Percentiles rank a stretch among this genome's conserved stretches.
phyloP scores from a whole-genome alignment of 2,888 invertebrate species.

The Portevinia maculata region DNA sequence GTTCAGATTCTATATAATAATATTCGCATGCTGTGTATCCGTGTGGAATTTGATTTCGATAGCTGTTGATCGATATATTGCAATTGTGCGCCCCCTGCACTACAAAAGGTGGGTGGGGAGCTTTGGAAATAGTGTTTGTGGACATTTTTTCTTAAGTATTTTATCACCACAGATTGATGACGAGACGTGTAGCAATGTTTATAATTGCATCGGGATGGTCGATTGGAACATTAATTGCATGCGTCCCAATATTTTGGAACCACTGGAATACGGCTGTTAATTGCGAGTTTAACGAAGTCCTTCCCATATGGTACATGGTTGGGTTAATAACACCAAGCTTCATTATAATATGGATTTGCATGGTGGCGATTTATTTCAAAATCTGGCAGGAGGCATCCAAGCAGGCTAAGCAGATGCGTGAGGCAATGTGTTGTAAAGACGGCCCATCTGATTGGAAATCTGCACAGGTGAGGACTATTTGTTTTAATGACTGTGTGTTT shows the following conservation, averaged over 20 bases:
- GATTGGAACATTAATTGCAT: slow-evolving; percentile 86
- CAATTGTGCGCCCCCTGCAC: slow-evolving; percentile 90
- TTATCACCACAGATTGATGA: slow-evolving; percentile 84
- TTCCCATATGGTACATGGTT: slow-evolving; percentile 83
- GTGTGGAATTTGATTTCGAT: slow-evolving; percentile 91
- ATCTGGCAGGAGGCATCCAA: slow-evolving; percentile 91
- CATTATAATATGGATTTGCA: slow-evolving; percentile 88
- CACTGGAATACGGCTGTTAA: slow-evolving; percentile 86
- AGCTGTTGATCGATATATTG: slow-evolving; percentile 91
- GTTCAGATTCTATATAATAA: slow-evolving; percentile 88
- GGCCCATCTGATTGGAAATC: slow-evolving; percentile 89
- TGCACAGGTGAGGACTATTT: slow-evolving; percentile 85
- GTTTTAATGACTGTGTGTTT: not conserved
- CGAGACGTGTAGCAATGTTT: slow-evolving; percentile 86
- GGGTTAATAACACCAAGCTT: slow-evolving; percentile 88
- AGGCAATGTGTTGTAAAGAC: slow-evolving; percentile 81
- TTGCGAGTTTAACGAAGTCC: slow-evolving; percentile 88
- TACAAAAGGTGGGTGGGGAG: slow-evolving; percentile 85
- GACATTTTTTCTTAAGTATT: not conserved
- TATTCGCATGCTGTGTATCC: slow-evolving; percentile 90
- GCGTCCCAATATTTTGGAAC: slow-evolving; percentile 91
- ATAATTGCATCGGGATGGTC: slow-evolving; percentile 88
- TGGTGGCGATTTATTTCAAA: slow-evolving; percentile 89
- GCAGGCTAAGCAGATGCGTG: slow-evolving; percentile 88
- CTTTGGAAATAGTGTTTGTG: not conserved